Base-by-base conservation (phyloP, 2,888 invertebrate genomes). In the Nomada flava region DNA sequence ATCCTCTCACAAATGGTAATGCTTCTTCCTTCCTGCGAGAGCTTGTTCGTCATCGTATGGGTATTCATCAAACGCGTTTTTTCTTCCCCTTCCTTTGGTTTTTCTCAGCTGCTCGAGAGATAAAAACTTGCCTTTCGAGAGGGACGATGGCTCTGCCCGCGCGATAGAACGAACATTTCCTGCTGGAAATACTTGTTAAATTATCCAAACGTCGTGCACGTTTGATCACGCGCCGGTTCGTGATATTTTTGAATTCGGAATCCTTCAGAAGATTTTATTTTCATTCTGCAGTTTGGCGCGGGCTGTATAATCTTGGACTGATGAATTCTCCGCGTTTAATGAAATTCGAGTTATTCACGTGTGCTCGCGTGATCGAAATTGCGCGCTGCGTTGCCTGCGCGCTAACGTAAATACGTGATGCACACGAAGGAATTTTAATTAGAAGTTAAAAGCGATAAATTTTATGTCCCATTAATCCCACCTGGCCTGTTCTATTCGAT, bases 51-150 rank as follows among this genome's bases (percentile, higher is more conserved):
- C 84, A 84, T 84, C 79, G 80, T 53, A 68, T 62, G 83, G 77
- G 80, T 83, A 83, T 84, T 84, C 84, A 80, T 83, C 84, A 83
- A 74, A 70, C 70, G 67, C 29, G 64, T 62, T 79, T 83, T 78
- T 72, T 53, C 60, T 29, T 29, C 63, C 13, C 4, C 29, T 29
- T 47, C 13, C 53, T 11, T 26, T 42, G 10, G 13, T 10, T 53
- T 63, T 50, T 52, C 59, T 15, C 60, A 23, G 1, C 36, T 50
- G 29, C 26, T 26, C 5, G 63, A 55, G 7, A 7, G 7, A 36
- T 7, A 82, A 78, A 82, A 83, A 76, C 50, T 55, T 20, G 29
- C 62, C 59, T 44, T 65, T 70, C 65, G 53, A 71, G 70, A 50
- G 59, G 57, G 10, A 68, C 9, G 9, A 57, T 29, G 44, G 15